A percentile compares a stretch with the other conserved stretches of the same genome.
Conservation (phyloP, 2,888 invertebrate genomes). For the Hoplodrina blanda region DNA sequence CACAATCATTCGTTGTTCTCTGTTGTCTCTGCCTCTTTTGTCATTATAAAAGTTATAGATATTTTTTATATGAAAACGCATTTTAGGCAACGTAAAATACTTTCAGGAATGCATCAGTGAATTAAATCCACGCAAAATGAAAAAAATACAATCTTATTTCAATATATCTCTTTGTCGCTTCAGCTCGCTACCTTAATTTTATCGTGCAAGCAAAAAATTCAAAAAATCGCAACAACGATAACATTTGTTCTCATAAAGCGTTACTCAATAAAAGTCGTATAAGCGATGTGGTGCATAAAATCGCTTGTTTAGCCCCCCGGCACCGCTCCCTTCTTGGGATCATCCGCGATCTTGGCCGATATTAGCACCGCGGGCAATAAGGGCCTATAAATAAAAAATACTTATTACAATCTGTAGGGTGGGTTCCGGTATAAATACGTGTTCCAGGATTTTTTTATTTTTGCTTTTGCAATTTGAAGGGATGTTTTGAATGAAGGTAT, state of each 20-base stretch:
- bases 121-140: no score
- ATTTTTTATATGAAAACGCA: no score
- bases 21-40: not conserved
- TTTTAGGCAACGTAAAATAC: no score
- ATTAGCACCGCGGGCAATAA: constrained; percentile 87
- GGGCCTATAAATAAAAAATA: constrained; percentile 86
- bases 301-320: constrained; percentile 73
- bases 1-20: not conserved
- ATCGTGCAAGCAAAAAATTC: constrained; percentile 3
- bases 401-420: constrained; percentile 82
- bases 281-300: constrained; percentile 80
- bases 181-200: no score
- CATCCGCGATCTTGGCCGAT: constrained; percentile 85
- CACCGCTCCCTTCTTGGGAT: constrained; percentile 78
- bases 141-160: no score
- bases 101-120: no score
- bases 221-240: constrained; percentile 60
- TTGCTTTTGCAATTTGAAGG: constrained; percentile 57
- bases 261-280: constrained; percentile 78
- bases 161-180: no score
- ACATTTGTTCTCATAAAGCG: constrained; percentile 71
- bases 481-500: constrained; percentile 52
- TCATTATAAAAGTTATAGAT: not conserved
- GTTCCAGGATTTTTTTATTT: constrained; percentile 69
- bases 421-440: constrained; percentile 77